These are phyloP conservation scores for Centropus bengalensis DNA, from an alignment of 2,113 vertebrate species.

Conservation along the genomic window DNA sequence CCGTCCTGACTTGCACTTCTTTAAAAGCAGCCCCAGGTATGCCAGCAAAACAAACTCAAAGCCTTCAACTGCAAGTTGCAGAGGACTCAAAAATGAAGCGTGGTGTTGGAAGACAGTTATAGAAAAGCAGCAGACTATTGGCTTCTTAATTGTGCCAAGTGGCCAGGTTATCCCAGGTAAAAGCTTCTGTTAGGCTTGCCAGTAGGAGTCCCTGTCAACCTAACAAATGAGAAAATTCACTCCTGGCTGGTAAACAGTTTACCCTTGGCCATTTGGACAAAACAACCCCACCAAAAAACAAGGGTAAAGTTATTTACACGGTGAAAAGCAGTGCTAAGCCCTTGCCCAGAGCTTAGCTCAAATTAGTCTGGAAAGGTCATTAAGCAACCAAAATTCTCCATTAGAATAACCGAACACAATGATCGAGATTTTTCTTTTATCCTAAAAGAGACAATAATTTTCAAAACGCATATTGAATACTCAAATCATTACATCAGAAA, in stretches of 20 bases:
- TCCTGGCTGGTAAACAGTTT: neutral
- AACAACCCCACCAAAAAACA: neutral
- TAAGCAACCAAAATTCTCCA: neutral
- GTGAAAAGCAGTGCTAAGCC: neutral
- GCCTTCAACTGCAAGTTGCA: neutral
- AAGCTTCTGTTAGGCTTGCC: neutral
- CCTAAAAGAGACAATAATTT: neutral
- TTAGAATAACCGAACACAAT: neutral
- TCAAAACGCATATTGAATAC: neutral
- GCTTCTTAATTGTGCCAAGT: neutral
- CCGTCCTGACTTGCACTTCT: rapidly evolving
- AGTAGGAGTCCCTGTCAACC: neutral
- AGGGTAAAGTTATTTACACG: no score
- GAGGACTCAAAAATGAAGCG: neutral
- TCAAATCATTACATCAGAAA: neutral
- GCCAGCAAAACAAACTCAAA: neutral
- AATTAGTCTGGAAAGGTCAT: neutral
- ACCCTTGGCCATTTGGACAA: neutral
- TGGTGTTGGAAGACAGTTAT: neutral
- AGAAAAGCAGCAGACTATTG: neutral
- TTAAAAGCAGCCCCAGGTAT: neutral
- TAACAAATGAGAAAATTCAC: neutral
- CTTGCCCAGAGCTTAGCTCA: neutral
- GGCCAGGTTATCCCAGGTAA: neutral
- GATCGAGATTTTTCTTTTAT: neutral